Percentiles rank a stretch among this genome's conserved stretches.
phyloP scores from a whole-genome alignment of 2,797 vertebrate species.

The Lacerta agilis region DNA sequence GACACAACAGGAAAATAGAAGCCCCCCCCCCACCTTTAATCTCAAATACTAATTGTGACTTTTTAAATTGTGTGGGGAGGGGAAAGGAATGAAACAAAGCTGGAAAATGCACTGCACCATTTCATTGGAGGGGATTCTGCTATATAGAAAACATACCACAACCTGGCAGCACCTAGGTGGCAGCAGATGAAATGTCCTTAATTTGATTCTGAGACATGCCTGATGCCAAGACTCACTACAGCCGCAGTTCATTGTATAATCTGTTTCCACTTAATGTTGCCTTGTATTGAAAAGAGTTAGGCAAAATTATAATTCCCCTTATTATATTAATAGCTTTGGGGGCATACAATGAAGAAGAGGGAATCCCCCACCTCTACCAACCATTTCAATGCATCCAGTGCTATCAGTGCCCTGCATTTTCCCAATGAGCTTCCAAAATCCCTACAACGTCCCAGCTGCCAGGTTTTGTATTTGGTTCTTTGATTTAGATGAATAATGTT shows the following conservation, averaged over 20 bases:
- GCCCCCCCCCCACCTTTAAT: slow-evolving; percentile 30
- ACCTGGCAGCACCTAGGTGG: slow-evolving; percentile 4
- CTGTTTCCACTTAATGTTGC: slow-evolving; percentile 35
- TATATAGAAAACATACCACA: slow-evolving; percentile 18
- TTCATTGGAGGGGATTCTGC: slow-evolving; percentile 31
- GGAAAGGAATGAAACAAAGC: slow-evolving; percentile 27
- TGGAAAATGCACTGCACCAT: slow-evolving; percentile 32
- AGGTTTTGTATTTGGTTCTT: slow-evolving; percentile 63
- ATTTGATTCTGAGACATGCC: slow-evolving; percentile 40
- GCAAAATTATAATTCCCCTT: slow-evolving; percentile 42
- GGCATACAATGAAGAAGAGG: slow-evolving; percentile 38
- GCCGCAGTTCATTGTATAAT: slow-evolving; percentile 46
- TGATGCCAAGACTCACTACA: slow-evolving; percentile 64
- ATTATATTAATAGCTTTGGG: slow-evolving; percentile 41
- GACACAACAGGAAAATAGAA: slow-evolving; percentile 22
- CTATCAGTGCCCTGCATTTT: slow-evolving; percentile 47
- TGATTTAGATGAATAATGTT: slow-evolving; percentile 66
- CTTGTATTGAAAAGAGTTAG: slow-evolving; percentile 53
- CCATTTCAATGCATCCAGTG: slow-evolving; percentile 50
- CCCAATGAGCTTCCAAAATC: slow-evolving; percentile 55
- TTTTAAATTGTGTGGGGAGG: slow-evolving; percentile 29
- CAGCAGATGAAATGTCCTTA: slow-evolving; percentile 50
- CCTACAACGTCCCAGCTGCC: slow-evolving; percentile 50
- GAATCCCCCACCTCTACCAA: slow-evolving; percentile 37
- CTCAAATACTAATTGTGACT: slow-evolving; percentile 47